These are phyloP conservation scores for Tapirus indicus DNA, from an alignment of 2,797 vertebrate species.

Conservation along the genomic window DNA sequence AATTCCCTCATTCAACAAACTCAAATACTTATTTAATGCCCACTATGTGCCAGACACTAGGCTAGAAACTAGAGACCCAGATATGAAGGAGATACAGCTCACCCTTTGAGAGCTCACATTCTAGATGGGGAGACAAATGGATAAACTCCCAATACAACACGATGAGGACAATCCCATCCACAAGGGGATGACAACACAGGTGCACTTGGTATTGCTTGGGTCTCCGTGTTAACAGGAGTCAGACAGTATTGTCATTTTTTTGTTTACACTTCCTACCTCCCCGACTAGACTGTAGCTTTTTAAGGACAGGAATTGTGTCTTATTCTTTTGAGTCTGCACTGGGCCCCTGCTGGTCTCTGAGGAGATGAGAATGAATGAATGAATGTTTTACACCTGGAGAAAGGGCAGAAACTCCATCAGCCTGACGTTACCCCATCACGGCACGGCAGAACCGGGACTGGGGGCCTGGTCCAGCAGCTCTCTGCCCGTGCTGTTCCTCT, in stretches of 20 bases:
- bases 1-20: neutral
- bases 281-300: neutral
- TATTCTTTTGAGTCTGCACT: neutral
- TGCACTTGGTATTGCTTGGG: neutral
- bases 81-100: neutral
- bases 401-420: neutral
- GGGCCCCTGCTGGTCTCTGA: neutral
- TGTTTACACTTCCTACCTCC: neutral
- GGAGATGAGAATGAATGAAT: neutral
- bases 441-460: accelerated
- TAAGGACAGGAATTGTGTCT: neutral
- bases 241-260: neutral
- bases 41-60: neutral
- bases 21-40: neutral
- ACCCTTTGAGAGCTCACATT: neutral
- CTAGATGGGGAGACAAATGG: neutral
- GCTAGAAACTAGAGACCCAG: neutral
- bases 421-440: neutral
- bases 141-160: neutral
- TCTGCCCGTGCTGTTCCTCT: accelerated
- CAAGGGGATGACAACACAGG: neutral
- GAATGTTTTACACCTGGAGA: neutral
- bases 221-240: neutral
- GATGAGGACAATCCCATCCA: neutral
- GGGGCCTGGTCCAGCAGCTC: accelerated